Conservation (phyloP, 1,140 invertebrate genomes). For the Drosophila micromelanica region DNA sequence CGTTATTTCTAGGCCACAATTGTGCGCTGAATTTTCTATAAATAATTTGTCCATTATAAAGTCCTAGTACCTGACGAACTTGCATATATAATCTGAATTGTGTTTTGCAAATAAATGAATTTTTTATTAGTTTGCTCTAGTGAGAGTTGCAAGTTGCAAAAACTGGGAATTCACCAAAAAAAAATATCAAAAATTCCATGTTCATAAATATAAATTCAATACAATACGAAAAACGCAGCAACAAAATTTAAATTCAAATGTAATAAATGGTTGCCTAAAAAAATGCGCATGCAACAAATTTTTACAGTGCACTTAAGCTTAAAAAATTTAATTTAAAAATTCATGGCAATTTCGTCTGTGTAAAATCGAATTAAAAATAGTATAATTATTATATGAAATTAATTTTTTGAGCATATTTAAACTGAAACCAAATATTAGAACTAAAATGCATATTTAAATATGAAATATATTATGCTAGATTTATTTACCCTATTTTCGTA, state of each 20-base stretch:
- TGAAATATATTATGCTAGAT: too few relatives aligned
- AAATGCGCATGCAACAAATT: too few relatives aligned
- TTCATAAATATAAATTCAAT: neutral
- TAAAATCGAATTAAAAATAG: neutral
- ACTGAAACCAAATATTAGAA: too few relatives aligned
- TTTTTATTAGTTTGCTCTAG: neutral
- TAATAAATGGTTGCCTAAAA: neutral
- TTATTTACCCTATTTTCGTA: too few relatives aligned
- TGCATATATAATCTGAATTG: neutral
- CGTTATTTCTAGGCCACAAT: constrained; percentile 1
- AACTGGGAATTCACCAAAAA: neutral
- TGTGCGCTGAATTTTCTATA: constrained; percentile 21
- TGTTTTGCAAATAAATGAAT: neutral
- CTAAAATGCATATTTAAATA: too few relatives aligned
- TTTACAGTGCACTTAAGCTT: constrained; percentile 48
- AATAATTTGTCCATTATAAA: constrained; percentile 29
- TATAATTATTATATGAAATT: too few relatives aligned
- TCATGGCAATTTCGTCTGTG: constrained; percentile 22
- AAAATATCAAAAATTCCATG: too few relatives aligned
- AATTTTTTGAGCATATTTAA: too few relatives aligned
- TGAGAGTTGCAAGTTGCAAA: neutral
- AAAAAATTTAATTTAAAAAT: constrained; percentile 64
- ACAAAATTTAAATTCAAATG: neutral
- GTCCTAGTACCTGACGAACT: neutral
- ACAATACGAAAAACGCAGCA: neutral